Base-by-base conservation (phyloP, 2,113 vertebrate genomes). In the Heterocephalus glaber region DNA sequence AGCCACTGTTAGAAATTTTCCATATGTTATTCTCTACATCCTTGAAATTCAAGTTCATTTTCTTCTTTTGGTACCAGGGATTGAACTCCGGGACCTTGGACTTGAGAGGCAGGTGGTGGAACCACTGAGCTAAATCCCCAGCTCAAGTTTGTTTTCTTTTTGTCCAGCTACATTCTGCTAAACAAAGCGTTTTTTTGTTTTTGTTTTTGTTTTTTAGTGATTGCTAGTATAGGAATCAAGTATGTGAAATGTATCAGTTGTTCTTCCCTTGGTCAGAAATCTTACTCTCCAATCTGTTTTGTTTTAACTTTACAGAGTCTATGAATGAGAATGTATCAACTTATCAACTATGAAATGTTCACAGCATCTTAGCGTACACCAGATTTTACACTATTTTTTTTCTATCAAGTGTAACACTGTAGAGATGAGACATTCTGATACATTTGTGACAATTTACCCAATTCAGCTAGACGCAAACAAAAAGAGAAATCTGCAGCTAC, bases 371-470 rank as follows among this genome's bases (percentile, higher is more conserved):
- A 86, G 86, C 84, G 65, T 90, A 28, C 33, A 79, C 96, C 61
- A 63, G 91, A 96, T 92, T 96, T 98, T 92, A 96, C 87, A 95
- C 28, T 92, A 86, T 89, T 95, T 93, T 85, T 93, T 85, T 94
- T 96, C 93, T 28, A 3, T 91, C 93, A 41, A 17, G 84, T 61
- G 95, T 89, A 92, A 94, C 85, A 97, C 47, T 81, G 81, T 94
- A 61, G 77, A 17, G 20, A 95, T 95, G 95, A 98, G 94, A 95
- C 97, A 97, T 96, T 96, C 89, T 86, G 97, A 95, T 82, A 92
- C 0, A 35, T 89, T 98, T 97, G 97, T 97, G 94, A 96, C 97
- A 98, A 95, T 72, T 81, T 65, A 94, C 96, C 97, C 98, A 98
- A 91, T 65, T 85, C 79, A 91, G 85, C 87, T 0, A 0, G 96